Evolutionary conservation across 2,113 vertebrate species (phyloP).

Genomic region (Epinephelus fuscoguttatus): DNA sequence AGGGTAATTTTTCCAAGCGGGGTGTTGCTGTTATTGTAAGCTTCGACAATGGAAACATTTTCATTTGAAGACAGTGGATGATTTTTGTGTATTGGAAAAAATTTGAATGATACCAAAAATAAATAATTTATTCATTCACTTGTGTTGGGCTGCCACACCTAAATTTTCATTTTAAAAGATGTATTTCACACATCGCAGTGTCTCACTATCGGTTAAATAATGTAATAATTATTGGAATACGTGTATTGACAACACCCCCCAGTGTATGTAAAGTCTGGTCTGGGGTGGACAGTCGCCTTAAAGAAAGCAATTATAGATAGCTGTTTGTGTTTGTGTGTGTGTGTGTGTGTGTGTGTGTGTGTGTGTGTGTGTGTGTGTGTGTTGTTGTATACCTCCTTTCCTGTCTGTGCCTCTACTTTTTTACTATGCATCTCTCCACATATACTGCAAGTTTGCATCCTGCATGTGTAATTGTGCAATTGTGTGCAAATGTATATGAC

Average conservation of each 20-base stretch:
- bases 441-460: background rate
- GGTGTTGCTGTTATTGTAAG: background rate
- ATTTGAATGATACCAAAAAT: background rate
- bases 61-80: background rate
- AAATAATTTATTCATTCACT: background rate
- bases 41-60: background rate
- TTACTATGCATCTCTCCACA: background rate
- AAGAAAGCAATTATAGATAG: background rate
- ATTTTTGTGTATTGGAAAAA: background rate
- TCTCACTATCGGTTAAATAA: background rate
- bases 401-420: background rate
- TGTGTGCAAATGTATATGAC: slow-evolving; percentile 7
- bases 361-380: background rate
- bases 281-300: background rate
- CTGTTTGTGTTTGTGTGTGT: background rate
- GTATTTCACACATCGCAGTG: background rate
- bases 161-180: background rate
- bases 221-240: background rate
- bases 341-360: background rate
- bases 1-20: background rate
- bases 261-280: background rate
- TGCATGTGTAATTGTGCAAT: background rate
- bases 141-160: background rate
- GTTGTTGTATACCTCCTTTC: background rate
- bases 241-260: background rate